Base-by-base conservation (phyloP, 1,140 invertebrate genomes). In the Chlorops oryzae region DNA sequence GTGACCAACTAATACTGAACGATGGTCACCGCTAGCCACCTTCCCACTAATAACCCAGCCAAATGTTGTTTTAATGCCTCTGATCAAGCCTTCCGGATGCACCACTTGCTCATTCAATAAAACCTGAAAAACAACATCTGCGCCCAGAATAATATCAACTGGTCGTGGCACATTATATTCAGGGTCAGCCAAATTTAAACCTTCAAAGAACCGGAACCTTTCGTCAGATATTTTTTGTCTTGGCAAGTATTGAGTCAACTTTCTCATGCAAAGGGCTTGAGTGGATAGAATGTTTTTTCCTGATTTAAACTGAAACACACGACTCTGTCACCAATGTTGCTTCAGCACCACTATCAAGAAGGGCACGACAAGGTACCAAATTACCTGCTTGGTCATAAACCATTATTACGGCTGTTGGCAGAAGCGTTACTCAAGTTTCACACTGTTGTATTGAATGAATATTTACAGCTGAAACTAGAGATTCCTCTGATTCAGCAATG, bases 161-260 rank as follows among this genome's bases (percentile, higher is more conserved):
- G 21, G 15, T 12, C 22, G 28, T 18, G 43, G 27, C 7, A 21
- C 37, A 37, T 47, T 20, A 34, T 34, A 47, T 21, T 23, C n/a
- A 3, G 22, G 7, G 17, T 47, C 44, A 9, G 28, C 44, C 24
- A 37, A 23, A n/a, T 28, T 5, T 1, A 47, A 22, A 20, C 37
- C 15, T 35, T 22, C 15, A 6, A 47, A 2, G n/a, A 35, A 28
- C 15, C 37, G 22, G 20, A 28, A 22, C 3, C 22, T n/a, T 13
- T 37, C 32, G 15, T n/a, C 17, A 22, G 2, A 22, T 23, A 37
- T 12, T 23, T 9, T 5, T 4, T 5, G 3, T 22, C 44, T n/a
- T 37, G 44, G 44, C 20, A 47, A 47, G 17, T 47, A n/a, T 2
- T 28, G 21, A 5, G 44, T 47, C 24, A 47, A 15, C 6, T 37